Base-by-base conservation (phyloP, 2,113 vertebrate genomes). In the Saccopteryx bilineata region DNA sequence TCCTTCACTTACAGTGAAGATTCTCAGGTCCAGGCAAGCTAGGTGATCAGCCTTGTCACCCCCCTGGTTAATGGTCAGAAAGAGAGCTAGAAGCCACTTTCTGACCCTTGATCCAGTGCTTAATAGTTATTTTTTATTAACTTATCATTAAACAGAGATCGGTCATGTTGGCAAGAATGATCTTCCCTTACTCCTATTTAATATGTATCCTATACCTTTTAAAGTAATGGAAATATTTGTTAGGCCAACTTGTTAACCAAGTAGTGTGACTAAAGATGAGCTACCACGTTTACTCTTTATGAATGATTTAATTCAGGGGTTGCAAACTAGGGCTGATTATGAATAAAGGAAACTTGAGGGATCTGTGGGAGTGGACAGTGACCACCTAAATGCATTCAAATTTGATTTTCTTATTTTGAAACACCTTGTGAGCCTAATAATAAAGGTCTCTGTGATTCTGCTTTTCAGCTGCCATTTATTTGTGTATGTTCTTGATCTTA, bases 51-150 rank as follows among this genome's bases (percentile, higher is more conserved):
- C 54, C n/a, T 50, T 60, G 26, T 84, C 71, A 83, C 11, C 65
- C 33, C 58, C 26, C 81, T 69, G 23, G 17, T 74, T 78, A 39
- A 10, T 5, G 19, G 14, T 60, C 54, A 89, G 48, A 81, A 19
- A 65, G 63, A 24, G 71, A 17, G 17, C 28, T 60, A 21, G 50
- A 87, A 13, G 17, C 17, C 54, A 33, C 39, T 54, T 56, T 60
- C 33, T 69, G 61, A n/a, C 21, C 61, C 39, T 75, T 72, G 69
- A 83, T 4, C 21, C 23, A 11, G 5, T 71, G 11, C 21, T 4
- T 74, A 58, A 28, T 68, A 63, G 33, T 65, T 93, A 56, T 63
- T 81, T 90, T 48, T 93, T 84, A 15, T 79, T 87, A 65, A 46
- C 48, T 93, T 81, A 65, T 60, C 65, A 2, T 76, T 69, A 93